These are phyloP conservation scores for Anaspis maculata DNA, from an alignment of 2,888 invertebrate species.

Conservation along the genomic window DNA sequence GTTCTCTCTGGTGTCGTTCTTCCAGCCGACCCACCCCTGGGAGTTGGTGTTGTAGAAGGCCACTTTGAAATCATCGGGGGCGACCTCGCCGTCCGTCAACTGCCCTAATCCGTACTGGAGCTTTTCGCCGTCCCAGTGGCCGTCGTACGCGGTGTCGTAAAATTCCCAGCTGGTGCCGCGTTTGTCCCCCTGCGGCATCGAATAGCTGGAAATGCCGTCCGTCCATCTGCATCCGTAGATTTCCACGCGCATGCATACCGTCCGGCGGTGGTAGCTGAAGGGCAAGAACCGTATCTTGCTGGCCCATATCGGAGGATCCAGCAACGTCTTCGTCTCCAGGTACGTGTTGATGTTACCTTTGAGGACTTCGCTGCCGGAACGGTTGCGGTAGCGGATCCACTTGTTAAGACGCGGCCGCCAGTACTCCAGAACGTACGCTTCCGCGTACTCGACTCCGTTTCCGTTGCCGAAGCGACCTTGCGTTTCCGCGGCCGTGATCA, in stretches of 20 bases:
- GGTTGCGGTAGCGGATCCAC: slow-evolving; percentile 73
- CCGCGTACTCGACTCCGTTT: slow-evolving; percentile 79
- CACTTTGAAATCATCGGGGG: slow-evolving; percentile 64
- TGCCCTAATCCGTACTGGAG: slow-evolving; percentile 75
- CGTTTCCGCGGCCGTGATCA: slow-evolving; percentile 71
- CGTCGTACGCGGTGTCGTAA: slow-evolving; percentile 79
- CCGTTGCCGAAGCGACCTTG: slow-evolving; percentile 92
- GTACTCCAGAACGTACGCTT: slow-evolving; percentile 76
- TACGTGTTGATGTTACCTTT: slow-evolving; percentile 84
- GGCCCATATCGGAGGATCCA: slow-evolving; percentile 80
- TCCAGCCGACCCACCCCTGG: slow-evolving; percentile 84
- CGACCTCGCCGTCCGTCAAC: slow-evolving; percentile 72
- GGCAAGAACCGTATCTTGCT: slow-evolving; percentile 79
- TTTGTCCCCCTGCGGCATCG: slow-evolving; percentile 82
- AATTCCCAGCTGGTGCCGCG: slow-evolving; percentile 73
- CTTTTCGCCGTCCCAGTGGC: slow-evolving; percentile 67
- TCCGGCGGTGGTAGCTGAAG: slow-evolving; percentile 71
- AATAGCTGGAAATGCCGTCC: slow-evolving; percentile 77
- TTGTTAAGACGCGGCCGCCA: slow-evolving; percentile 70
- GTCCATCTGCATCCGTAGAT: slow-evolving; percentile 81
- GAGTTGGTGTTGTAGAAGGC: slow-evolving; percentile 53
- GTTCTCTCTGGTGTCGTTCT: slow-evolving; percentile 60
- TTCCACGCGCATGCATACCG: slow-evolving; percentile 88
- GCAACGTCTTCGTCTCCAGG: slow-evolving; percentile 63
- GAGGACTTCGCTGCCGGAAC: slow-evolving; percentile 64